Evolutionary conservation across 2,113 vertebrate genomes (phyloP).

Genomic region (Stomatorhinus ivindoensis): DNA sequence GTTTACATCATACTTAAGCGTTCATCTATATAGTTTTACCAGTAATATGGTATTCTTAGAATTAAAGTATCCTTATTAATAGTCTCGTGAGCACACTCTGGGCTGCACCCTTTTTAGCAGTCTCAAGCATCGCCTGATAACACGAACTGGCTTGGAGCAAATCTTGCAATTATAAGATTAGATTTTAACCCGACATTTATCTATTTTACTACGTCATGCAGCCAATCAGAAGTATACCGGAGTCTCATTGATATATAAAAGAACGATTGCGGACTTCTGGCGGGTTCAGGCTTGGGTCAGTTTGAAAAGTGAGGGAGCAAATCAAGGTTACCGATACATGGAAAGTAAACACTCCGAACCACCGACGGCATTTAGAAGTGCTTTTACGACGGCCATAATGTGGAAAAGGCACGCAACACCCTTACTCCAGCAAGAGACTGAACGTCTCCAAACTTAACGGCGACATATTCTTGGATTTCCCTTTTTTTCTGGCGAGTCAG

Average conservation of each 20-base stretch:
- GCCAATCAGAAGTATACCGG: conserved; percentile 28
- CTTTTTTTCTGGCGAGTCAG: conserved; percentile 27
- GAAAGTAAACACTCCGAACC: conserved; percentile 55
- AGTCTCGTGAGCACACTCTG: not conserved
- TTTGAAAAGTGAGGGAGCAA: conserved; percentile 41
- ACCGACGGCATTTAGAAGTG: conserved; percentile 39
- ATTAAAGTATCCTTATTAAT: not conserved
- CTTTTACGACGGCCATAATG: conserved; percentile 49
- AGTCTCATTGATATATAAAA: conserved; percentile 40
- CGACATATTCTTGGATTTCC: conserved; percentile 34
- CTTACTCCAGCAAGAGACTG: conserved; percentile 39
- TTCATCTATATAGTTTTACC: not conserved
- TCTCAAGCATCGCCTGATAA: not conserved
- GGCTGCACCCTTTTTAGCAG: not conserved
- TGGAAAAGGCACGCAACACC: conserved; percentile 31
- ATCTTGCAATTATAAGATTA: conserved; percentile 17
- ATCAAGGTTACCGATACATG: conserved; percentile 57
- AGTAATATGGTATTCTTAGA: not conserved
- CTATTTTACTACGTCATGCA: conserved; percentile 35
- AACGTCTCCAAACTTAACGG: conserved; percentile 47
- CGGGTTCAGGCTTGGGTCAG: conserved; percentile 79
- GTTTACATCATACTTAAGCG: not conserved
- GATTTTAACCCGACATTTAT: conserved; percentile 52
- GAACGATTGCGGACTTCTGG: conserved; percentile 51
- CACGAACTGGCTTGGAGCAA: not conserved